phyloP scores from a whole-genome alignment of 2,888 invertebrate species.

The Phorcus lineatus region DNA sequence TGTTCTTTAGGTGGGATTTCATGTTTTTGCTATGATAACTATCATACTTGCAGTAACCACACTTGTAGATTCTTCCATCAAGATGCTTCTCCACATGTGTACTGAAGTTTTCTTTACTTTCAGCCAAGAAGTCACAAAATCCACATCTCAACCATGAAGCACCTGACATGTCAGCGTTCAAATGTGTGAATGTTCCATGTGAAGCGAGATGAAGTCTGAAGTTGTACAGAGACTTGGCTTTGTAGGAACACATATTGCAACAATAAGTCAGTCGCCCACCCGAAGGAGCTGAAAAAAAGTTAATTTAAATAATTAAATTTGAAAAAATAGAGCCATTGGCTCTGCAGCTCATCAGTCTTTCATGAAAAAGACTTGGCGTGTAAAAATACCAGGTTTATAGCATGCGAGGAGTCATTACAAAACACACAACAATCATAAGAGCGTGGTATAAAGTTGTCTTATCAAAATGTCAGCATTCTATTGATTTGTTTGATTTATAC shows the following conservation, averaged over 20 bases:
- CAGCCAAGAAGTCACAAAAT: conserved; percentile 10
- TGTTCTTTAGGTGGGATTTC: background rate
- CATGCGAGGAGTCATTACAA: no score
- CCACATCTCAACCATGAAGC: conserved; percentile 2
- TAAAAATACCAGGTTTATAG: no score
- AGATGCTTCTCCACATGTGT: conserved; percentile 9
- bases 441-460: no score
- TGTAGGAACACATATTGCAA: conserved; percentile 2
- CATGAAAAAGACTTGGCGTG: no score
- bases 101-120: conserved; percentile 4
- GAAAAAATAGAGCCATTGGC: no score
- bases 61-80: conserved; percentile 10
- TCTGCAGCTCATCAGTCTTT: no score
- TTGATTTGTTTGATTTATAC: no score
- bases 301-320: no score
- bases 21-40: background rate
- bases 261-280: background rate
- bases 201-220: conserved; percentile 23
- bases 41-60: conserved; percentile 23
- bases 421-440: no score
- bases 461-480: no score
- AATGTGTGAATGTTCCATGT: conserved; percentile 13
- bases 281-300: no score
- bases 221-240: conserved; percentile 13
- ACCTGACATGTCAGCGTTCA: conserved; percentile 10